Evolutionary conservation across 2,797 vertebrate species (phyloP).

Genomic region (Masticophis lateralis): DNA sequence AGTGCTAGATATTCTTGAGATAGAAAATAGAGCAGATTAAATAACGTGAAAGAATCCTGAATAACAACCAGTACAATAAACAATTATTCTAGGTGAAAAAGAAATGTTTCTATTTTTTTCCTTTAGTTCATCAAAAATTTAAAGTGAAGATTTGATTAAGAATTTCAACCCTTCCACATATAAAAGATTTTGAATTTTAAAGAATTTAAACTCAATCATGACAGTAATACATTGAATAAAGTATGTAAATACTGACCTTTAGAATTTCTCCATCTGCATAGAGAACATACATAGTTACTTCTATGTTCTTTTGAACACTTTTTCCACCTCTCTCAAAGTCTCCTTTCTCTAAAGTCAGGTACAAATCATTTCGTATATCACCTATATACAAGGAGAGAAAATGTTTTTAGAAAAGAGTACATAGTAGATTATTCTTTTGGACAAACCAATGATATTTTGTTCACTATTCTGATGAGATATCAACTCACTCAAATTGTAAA

Average conservation of each 20-base stretch:
- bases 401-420: not conserved
- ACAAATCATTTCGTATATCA: constrained; percentile 95
- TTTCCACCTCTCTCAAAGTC: constrained; percentile 98
- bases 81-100: not conserved
- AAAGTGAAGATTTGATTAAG: not conserved
- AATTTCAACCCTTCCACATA: not conserved
- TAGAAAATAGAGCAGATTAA: not conserved
- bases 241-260: constrained; percentile 77
- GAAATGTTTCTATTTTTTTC: not conserved
- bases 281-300: constrained; percentile 95
- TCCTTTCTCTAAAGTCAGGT: constrained; percentile 91
- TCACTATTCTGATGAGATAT: constrained; percentile 52
- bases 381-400: constrained; percentile 70
- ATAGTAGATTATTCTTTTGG: not conserved
- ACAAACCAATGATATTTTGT: constrained; percentile 33
- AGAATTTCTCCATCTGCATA: constrained; percentile 96
- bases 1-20: not conserved
- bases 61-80: not conserved
- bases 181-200: not conserved
- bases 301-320: constrained; percentile 98
- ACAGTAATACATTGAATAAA: not conserved
- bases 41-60: not conserved
- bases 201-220: not conserved
- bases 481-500: constrained; percentile 69
- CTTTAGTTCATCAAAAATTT: not conserved